Evolutionary conservation across 2,888 invertebrate genomes (phyloP), one percentile per base, ranked within the genome.

Genomic region (Gibbula magus): DNA sequence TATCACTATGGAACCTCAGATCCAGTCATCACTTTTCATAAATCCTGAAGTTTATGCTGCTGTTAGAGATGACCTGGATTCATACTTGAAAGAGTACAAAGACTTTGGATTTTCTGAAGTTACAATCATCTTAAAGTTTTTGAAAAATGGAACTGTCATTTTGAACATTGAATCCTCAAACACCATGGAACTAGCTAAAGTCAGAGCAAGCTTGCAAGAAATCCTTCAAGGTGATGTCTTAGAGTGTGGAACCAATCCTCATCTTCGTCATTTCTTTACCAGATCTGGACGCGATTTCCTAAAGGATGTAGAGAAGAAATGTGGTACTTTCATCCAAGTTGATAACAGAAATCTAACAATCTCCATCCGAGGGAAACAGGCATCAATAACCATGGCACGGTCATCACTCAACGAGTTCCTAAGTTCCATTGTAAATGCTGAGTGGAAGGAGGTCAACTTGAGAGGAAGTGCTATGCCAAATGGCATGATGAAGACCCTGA

Each of bases 401-500:
- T 20, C 45, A 4, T 29, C 56, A 54, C 79, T 88, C 2, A 77
- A 80, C 2, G 78, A 80, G 2, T 86, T 82, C 56, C 73, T 88
- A 3, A 32, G 77, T 0, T 13, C 52, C 7, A 56, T 79, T 29
- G 29, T 32, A 2, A 52, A 52, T 8, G 56, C 39, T n/a, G 29
- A 29, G 3, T 7, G 18, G 13, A 54, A 52, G n/a, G 77, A 73
- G 2, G 29, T 87, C 1, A 32, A 53, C 25, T 76, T 89, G 18
- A 82, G 82, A 78, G 86, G 85, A 0, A 75, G 78, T 22, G 81
- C 79, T 0, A 85, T 83, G 54, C 89, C 89, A 20, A 81, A 80
- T 1, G 88, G 89, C 0, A 18, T 88, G 8, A 84, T 89, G 87
- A 87, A 87, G 77, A 79, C 79, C 7, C 29, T 89, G 52, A 61